A percentile compares a stretch with the other conserved stretches of the same genome.
These are phyloP conservation scores for Oncopeltus fasciatus DNA, from an alignment of 1,140 invertebrate genomes.

Conservation along the genomic window DNA sequence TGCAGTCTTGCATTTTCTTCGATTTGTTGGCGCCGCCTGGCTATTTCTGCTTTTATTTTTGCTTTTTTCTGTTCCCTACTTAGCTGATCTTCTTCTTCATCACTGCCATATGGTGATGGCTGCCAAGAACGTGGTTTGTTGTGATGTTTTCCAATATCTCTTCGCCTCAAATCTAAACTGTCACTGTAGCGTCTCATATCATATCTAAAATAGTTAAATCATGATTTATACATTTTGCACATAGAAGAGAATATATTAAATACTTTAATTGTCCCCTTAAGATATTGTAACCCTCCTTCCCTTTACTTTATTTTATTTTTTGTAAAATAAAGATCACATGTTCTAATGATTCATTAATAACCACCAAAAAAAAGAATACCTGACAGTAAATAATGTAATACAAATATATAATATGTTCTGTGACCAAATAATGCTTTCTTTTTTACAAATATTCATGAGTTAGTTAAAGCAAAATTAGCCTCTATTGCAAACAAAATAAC, in stretches of 20 bases:
- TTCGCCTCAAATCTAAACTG: conserved; percentile 27
- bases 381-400: too few species aligned
- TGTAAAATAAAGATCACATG: too few species aligned
- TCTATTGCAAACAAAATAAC: too few species aligned
- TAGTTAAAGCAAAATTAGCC: too few species aligned
- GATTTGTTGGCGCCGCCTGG: conserved; percentile 42
- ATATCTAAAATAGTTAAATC: conserved; percentile 23
- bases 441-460: too few species aligned
- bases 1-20: conserved; percentile 43
- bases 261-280: neutral
- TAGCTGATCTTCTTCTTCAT: conserved; percentile 32
- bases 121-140: conserved; percentile 42
- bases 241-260: neutral
- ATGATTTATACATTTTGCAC: too few species aligned
- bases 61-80: conserved; percentile 43
- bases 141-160: conserved; percentile 24
- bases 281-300: too few species aligned
- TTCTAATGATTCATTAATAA: too few species aligned
- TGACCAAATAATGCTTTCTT: too few species aligned
- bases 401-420: too few species aligned
- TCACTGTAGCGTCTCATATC: conserved; percentile 30
- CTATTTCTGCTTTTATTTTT: conserved; percentile 48
- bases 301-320: too few species aligned
- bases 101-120: conserved; percentile 40
- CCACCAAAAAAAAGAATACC: too few species aligned